Conservation (phyloP, 2,888 invertebrate species). For the Parnassius glacialis region DNA sequence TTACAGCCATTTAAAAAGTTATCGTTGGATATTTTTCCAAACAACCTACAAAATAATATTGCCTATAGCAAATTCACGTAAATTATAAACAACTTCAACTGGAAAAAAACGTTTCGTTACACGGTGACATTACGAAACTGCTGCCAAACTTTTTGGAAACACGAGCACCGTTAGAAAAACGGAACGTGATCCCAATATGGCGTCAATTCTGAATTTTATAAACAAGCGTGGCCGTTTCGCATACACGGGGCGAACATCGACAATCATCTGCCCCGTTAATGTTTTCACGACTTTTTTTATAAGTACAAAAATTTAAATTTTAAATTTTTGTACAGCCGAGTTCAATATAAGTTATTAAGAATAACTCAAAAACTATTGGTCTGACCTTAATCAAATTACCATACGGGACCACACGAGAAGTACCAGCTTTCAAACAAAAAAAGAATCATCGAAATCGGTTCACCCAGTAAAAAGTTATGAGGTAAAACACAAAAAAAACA, state of each 20-base stretch:
- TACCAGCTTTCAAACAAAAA: no score
- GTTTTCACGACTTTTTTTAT: no score
- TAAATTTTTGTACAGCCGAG: no score
- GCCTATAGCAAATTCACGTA: not conserved
- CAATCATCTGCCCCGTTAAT: not conserved
- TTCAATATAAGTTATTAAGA: no score
- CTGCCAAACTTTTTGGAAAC: slow-evolving; percentile 8
- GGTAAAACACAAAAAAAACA: no score
- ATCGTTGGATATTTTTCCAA: not conserved
- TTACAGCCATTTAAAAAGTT: no score
- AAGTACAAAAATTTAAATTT: no score
- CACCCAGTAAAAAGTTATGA: no score
- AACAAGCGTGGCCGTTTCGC: not conserved
- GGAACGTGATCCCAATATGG: slow-evolving; percentile 8
- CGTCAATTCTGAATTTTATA: not conserved
- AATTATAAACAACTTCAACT: slow-evolving; percentile 9
- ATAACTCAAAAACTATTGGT: no score
- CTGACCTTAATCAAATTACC: no score
- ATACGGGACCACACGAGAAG: no score
- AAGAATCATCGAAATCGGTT: no score
- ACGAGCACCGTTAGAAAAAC: slow-evolving; percentile 2
- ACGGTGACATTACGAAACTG: slow-evolving; percentile 1
- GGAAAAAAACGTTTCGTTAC: slow-evolving; percentile 2
- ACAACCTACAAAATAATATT: not conserved
- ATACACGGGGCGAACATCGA: not conserved